phyloP scores from a whole-genome alignment of 2,797 vertebrate species.

The Thunnus albacares region DNA sequence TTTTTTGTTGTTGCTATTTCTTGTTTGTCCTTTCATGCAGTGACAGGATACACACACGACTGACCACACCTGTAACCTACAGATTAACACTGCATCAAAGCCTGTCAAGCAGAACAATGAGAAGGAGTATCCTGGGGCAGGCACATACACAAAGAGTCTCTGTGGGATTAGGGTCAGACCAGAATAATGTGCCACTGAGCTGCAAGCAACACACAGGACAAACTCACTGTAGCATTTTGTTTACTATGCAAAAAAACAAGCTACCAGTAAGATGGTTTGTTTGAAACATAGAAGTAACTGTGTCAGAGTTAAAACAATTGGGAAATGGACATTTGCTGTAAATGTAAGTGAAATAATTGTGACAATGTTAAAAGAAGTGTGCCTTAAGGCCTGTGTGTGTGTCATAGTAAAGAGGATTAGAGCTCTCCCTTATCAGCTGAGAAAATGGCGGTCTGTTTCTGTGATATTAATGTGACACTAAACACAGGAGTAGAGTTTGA shows the following conservation, averaged over 20 bases:
- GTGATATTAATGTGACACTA: constrained; percentile 62
- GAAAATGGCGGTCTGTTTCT: constrained; percentile 67
- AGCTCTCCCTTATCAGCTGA: constrained; percentile 57
- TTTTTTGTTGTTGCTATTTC: not conserved
- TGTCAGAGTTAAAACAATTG: not conserved
- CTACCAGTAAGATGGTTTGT: not conserved
- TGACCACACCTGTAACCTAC: constrained; percentile 62
- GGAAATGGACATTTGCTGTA: not conserved
- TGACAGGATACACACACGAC: not conserved
- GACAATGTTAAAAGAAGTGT: not conserved
- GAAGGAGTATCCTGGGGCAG: constrained; percentile 38
- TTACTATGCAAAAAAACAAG: not conserved
- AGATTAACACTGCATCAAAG: constrained; percentile 54
- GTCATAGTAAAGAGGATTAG: constrained; percentile 76
- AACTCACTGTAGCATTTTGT: not conserved
- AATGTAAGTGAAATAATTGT: not conserved
- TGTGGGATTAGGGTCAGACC: constrained; percentile 84
- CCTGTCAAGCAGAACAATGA: constrained; percentile 60
- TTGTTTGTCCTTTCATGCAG: not conserved
- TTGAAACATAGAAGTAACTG: not conserved
- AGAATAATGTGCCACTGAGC: constrained; percentile 66
- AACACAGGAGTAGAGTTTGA: constrained; percentile 39
- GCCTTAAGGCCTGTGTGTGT: constrained; percentile 26
- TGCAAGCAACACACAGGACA: constrained; percentile 49
- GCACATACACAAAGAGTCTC: constrained; percentile 46